These are phyloP conservation scores for Cerceris ruficornis DNA, from an alignment of 2,888 invertebrate genomes.

Conservation along the genomic window DNA sequence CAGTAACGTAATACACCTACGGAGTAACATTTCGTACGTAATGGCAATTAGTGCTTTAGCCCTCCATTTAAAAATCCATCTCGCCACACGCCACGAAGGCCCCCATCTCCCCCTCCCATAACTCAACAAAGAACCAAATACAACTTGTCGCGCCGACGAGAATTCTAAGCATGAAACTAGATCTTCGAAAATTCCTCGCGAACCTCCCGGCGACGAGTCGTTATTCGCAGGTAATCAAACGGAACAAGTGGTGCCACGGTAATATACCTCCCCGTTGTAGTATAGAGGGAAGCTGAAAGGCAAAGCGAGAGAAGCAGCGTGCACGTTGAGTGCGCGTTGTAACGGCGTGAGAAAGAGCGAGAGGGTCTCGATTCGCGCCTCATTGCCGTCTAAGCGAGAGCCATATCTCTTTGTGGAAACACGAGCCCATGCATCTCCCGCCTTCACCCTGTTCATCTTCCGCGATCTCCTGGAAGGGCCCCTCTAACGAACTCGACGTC, in stretches of 20 bases:
- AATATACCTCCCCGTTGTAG: constrained; percentile 39
- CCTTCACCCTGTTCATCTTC: constrained; percentile 75
- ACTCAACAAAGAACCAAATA: no score
- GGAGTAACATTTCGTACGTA: no score
- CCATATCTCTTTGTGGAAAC: constrained; percentile 75
- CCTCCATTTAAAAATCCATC: no score
- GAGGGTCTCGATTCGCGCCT: constrained; percentile 68
- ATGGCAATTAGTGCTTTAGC: no score
- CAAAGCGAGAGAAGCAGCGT: constrained; percentile 10
- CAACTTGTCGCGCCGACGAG: no score
- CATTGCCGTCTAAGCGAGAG: constrained; percentile 72
- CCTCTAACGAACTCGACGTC: constrained; percentile 79
- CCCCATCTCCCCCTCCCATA: no score
- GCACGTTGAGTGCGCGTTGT: constrained; percentile 6
- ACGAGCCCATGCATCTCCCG: constrained; percentile 74
- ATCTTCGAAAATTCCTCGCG: constrained; percentile 17
- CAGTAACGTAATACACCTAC: no score
- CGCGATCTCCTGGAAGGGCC: constrained; percentile 71
- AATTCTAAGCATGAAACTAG: no score
- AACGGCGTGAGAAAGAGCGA: constrained; percentile 14
- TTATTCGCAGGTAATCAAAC: constrained; percentile 60
- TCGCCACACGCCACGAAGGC: no score
- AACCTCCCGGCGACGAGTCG: constrained; percentile 23
- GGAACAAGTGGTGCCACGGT: constrained; percentile 49
- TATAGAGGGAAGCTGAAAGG: constrained; percentile 8